phyloP scores from a whole-genome alignment of 2,113 vertebrate species.

The Acrocephalus arundinaceus region DNA sequence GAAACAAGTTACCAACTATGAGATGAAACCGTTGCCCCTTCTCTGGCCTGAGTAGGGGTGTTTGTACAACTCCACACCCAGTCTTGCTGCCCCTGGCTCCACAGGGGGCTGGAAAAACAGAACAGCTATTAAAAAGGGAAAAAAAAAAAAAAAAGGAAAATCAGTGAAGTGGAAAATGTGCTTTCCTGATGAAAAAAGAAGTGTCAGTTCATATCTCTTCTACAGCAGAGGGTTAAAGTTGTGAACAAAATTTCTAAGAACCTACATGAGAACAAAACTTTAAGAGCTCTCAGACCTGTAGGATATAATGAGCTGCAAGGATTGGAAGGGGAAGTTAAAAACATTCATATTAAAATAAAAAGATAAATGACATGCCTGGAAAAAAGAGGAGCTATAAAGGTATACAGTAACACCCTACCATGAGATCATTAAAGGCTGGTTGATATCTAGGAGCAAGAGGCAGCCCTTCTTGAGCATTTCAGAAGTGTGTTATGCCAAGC shows the following conservation, averaged over 20 bases:
- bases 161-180: not conserved
- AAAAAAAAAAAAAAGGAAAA: not conserved
- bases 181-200: not conserved
- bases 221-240: not conserved
- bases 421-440: not conserved
- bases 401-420: not conserved
- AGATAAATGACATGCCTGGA: not conserved
- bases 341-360: not conserved
- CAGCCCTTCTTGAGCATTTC: not conserved
- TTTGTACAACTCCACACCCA: not conserved
- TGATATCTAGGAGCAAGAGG: not conserved
- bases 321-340: not conserved
- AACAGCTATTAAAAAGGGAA: not conserved
- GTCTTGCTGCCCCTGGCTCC: not conserved
- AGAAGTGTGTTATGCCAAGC: not conserved
- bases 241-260: slow-evolving; percentile 10
- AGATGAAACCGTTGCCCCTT: not conserved
- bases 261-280: not conserved
- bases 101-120: not conserved
- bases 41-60: not conserved
- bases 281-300: not conserved
- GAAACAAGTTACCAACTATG: not conserved
- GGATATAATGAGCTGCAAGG: not conserved
- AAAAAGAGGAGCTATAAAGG: not conserved
- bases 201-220: not conserved